A percentile compares a stretch with the other conserved stretches of the same genome.
phyloP scores from a whole-genome alignment of 1,140 invertebrate species.

The Acromyrmex echinatior region DNA sequence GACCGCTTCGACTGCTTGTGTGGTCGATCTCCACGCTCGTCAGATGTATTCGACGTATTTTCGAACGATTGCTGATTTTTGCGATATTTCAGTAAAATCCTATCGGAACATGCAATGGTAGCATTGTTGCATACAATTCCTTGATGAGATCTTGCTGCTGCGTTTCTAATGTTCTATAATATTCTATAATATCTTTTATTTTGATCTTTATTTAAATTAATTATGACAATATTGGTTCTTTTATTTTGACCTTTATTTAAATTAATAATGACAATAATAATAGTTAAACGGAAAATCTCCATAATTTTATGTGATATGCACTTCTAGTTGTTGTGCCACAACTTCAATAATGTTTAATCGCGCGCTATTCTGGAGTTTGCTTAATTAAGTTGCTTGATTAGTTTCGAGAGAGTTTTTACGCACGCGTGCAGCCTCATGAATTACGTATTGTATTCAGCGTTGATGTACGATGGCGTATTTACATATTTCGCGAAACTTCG shows the following conservation, averaged over 20 bases:
- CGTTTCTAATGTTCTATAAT: not conserved
- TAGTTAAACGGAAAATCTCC: not conserved
- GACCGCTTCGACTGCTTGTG: conserved; percentile 55
- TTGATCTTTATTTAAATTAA: not conserved
- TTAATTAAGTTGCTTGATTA: conserved; percentile 47
- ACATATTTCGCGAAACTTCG: conserved; percentile 41
- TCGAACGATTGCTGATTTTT: conserved; percentile 13
- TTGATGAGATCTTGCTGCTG: not conserved
- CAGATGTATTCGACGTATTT: conserved; percentile 58
- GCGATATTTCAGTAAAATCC: not conserved
- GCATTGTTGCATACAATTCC: not conserved
- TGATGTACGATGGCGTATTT: conserved; percentile 27
- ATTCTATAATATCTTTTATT: not conserved
- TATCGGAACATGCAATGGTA: not conserved
- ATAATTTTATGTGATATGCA: not conserved
- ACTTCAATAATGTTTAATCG: not conserved
- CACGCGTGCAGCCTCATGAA: conserved; percentile 24
- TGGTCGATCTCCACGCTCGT: conserved; percentile 55
- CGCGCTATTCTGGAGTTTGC: not conserved
- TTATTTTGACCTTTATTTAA: not conserved
- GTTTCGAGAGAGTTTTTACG: conserved; percentile 40
- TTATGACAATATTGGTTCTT: not conserved
- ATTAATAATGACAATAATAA: not conserved
- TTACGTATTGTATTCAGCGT: conserved; percentile 45
- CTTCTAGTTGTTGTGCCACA: not conserved